These are phyloP conservation scores for Rhagoletis zephyria DNA, from an alignment of 1,140 invertebrate genomes.

Conservation along the genomic window DNA sequence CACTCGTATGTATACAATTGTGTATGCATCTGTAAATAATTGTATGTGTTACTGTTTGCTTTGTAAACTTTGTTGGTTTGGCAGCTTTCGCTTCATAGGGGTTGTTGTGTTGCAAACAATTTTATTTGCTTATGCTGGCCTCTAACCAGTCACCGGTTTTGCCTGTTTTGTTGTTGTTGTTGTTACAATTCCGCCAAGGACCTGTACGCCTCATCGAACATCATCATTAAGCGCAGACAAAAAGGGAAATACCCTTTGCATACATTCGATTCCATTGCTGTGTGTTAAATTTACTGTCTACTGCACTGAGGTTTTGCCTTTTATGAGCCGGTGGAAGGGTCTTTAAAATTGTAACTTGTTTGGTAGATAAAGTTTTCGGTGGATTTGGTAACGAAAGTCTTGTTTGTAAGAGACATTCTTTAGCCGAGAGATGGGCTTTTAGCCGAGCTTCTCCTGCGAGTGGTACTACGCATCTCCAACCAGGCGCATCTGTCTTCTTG, in stretches of 20 bases:
- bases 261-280: background rate
- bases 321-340: background rate
- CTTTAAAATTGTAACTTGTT: background rate
- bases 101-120: slow-evolving; percentile 40
- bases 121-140: slow-evolving; percentile 41
- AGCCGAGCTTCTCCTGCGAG: too few species aligned
- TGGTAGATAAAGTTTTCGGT: background rate
- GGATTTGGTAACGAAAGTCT: background rate
- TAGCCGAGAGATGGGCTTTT: too few species aligned
- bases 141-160: slow-evolving; percentile 17
- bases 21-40: background rate
- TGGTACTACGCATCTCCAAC: too few species aligned
- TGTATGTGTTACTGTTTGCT: slow-evolving; percentile 46
- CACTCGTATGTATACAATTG: too few species aligned
- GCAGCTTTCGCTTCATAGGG: slow-evolving; percentile 34
- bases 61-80: slow-evolving; percentile 49
- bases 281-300: slow-evolving; percentile 45
- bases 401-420: too few species aligned
- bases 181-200: slow-evolving; percentile 37
- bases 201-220: slow-evolving; percentile 40
- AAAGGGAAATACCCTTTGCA: background rate
- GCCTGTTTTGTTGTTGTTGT: slow-evolving; percentile 9
- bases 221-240: slow-evolving; percentile 35
- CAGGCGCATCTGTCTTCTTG: too few species aligned
- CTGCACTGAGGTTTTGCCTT: slow-evolving; percentile 1